Evolutionary conservation across 2,888 invertebrate species (phyloP), one percentile per base, ranked within the genome.

Genomic region (Oscheius onirici): DNA sequence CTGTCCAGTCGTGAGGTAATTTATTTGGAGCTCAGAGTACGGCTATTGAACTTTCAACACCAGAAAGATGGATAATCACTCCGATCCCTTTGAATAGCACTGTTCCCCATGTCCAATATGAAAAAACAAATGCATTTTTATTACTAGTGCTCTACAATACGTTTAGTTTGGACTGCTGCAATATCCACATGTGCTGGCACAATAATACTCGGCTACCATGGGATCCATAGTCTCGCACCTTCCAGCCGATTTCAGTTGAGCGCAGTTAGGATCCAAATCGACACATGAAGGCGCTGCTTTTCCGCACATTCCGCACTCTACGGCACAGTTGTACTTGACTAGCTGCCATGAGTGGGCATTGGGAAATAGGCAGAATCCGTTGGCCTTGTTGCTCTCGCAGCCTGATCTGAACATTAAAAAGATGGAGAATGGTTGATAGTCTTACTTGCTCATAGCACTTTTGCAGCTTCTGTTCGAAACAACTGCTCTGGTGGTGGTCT

Each of bases 241-340:
- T 34, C 34, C 34, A 34, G 34, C 34, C 3, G 8, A 6, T 8
- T 34, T 34, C 5, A 34, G 28, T 1, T 11, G 3, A 1, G 41
- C 40, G 40, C 66, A 68, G 0, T 10, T 51, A 34, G 34, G 3
- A 34, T 34, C 8, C 34, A 34, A 3, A 34, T 34, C 34, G 34
- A 8, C 34, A 34, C 34, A 34, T 34, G 34, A 6, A 34, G 34
- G 34, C 34, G 34, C 3, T 17, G 44, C 51, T 22, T 68, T 55
- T 46, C 58, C 58, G 55, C 68, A 68, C 34, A 68, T 13, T 2
- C 49, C 49, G 44, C 68, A 68, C 15, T 55, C 40, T 3, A 20
- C 24, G 13, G 57, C 68, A 46, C 68, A 68, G 57, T 68, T 68
- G 26, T 57, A 68, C 22, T 68, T 68, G 28, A 49, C 55, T 1